Conservation (phyloP, 2,797 vertebrate species). For the Siniperca scherzeri region DNA sequence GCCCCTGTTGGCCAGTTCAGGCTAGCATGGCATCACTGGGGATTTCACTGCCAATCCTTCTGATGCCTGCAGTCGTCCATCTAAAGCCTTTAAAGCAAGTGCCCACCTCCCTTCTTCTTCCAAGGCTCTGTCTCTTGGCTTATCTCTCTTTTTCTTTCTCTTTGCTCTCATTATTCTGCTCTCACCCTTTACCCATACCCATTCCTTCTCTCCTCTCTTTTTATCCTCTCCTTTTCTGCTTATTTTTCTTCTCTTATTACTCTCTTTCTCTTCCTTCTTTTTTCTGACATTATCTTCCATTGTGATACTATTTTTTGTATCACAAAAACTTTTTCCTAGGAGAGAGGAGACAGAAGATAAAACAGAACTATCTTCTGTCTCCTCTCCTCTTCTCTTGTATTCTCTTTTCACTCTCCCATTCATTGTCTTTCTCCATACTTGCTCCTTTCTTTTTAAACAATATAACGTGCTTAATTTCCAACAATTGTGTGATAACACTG, state of each 20-base stretch:
- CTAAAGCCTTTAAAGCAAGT: conserved; percentile 14
- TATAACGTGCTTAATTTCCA: neutral
- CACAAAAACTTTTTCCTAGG: too few species aligned
- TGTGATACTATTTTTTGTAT: too few species aligned
- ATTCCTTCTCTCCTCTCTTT: neutral
- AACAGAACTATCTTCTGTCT: neutral
- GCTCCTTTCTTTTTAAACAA: neutral
- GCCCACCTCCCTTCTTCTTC: neutral
- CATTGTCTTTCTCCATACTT: neutral
- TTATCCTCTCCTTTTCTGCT: neutral
- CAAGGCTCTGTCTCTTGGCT: neutral
- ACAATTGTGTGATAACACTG: neutral
- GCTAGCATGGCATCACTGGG: neutral
- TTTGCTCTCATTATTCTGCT: neutral
- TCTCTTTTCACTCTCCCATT: neutral
- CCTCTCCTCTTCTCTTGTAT: neutral
- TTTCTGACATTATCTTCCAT: neutral
- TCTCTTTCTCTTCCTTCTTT: neutral
- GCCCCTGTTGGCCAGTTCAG: neutral
- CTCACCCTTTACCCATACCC: neutral
- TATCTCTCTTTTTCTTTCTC: neutral
- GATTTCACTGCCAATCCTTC: conserved; percentile 29
- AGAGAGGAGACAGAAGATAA: too few species aligned
- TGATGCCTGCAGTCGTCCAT: conserved; percentile 4
- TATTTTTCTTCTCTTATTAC: too few species aligned